Conservation (phyloP, 2,797 vertebrate genomes). For the Gobio occitaniae region DNA sequence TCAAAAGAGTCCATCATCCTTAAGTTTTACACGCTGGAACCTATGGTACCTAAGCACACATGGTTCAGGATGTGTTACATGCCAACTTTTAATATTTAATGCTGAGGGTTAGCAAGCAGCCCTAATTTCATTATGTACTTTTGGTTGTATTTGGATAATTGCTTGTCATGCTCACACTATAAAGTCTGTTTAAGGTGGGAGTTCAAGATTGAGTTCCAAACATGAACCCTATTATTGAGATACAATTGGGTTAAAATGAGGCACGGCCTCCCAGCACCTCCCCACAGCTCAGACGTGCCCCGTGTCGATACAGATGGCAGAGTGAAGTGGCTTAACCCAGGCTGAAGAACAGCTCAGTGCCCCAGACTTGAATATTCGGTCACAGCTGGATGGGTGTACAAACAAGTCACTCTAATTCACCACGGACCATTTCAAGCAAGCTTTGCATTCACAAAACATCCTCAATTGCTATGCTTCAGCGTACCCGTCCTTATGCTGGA, state of each 20-base stretch:
- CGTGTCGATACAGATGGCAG: conserved; percentile 44
- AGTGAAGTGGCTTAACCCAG: conserved; percentile 45
- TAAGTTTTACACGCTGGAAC: not conserved
- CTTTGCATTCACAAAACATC: conserved; percentile 68
- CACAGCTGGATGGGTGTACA: conserved; percentile 70
- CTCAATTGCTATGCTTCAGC: conserved; percentile 63
- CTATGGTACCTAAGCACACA: not conserved
- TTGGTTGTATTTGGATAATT: conserved; percentile 9
- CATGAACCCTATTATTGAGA: conserved; percentile 40
- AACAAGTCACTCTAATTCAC: conserved; percentile 70
- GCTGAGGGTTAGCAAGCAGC: not conserved
- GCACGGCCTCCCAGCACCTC: conserved; percentile 16
- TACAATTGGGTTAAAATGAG: conserved; percentile 41
- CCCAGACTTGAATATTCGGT: conserved; percentile 62
- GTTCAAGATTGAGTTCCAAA: conserved; percentile 44
- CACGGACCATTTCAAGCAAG: conserved; percentile 58
- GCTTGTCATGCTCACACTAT: conserved; percentile 28
- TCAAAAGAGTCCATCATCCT: not conserved
- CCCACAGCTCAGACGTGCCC: conserved; percentile 24
- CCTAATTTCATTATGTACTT: not conserved
- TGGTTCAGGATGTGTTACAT: no score
- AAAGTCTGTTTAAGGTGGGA: conserved; percentile 41
- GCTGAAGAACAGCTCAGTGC: conserved; percentile 69
- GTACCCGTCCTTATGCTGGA: conserved; percentile 59
- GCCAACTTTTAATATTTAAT: not conserved